Percentiles rank a stretch among this genome's conserved stretches.
Evolutionary conservation across 2,113 vertebrate genomes (phyloP).

Genomic region (Marmota flaviventris): DNA sequence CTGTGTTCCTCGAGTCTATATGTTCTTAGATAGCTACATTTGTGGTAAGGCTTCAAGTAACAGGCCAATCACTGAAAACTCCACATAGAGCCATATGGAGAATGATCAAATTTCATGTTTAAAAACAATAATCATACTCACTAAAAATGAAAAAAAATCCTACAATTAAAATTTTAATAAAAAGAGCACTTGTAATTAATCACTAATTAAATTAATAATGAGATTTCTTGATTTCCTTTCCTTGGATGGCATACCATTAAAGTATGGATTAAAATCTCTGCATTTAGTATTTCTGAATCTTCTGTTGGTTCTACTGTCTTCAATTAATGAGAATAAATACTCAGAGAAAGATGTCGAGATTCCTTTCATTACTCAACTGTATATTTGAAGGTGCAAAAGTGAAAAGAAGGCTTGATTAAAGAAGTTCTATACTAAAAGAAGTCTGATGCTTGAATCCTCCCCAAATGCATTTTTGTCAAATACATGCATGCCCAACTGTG

Average conservation of each 20-base stretch:
- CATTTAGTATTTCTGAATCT: not conserved
- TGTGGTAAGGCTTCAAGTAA: not conserved
- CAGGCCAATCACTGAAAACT: not conserved
- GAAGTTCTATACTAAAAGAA: not conserved
- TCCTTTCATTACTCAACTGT: not conserved
- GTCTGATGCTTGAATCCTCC: not conserved
- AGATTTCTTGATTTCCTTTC: not conserved
- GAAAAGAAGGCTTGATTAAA: not conserved
- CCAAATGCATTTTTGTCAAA: not conserved
- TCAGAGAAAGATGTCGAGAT: not conserved
- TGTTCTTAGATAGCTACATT: not conserved
- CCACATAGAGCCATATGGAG: not conserved
- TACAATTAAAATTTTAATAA: not conserved
- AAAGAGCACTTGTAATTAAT: not conserved
- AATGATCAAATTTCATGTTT: not conserved
- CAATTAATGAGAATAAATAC: not conserved
- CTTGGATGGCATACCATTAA: not conserved
- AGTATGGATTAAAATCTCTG: not conserved
- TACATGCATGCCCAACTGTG: not conserved
- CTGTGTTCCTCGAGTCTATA: not conserved
- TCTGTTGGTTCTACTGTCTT: not conserved
- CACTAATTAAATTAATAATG: not conserved
- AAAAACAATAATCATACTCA: not conserved
- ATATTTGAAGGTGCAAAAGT: slow-evolving; percentile 8
- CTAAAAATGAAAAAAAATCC: not conserved